phyloP scores from a whole-genome alignment of 2,888 invertebrate genomes.

The Piscicola geometra region DNA sequence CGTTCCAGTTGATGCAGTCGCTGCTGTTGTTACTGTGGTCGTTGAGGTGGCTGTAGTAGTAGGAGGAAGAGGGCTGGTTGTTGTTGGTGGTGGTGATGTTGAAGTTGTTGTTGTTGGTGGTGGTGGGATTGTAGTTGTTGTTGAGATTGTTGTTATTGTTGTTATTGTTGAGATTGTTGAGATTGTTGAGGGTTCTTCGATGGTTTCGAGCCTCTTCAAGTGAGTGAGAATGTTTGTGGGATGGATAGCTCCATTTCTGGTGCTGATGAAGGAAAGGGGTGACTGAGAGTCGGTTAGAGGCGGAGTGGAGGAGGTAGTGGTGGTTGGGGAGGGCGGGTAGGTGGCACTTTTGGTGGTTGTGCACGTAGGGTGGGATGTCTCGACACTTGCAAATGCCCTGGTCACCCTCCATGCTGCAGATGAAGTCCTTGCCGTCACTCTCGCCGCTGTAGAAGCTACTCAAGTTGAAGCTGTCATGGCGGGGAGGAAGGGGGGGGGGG shows the following conservation, averaged over 20 bases:
- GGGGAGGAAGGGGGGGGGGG: too few species aligned
- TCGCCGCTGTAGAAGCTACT: slow-evolving; percentile 37
- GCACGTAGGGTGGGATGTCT: slow-evolving; percentile 60
- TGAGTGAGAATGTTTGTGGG: neutral
- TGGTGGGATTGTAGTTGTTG: neutral
- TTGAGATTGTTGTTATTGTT: neutral
- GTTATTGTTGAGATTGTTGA: too few species aligned
- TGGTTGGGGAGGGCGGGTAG: slow-evolving; percentile 65
- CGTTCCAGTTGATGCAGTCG: slow-evolving; percentile 5
- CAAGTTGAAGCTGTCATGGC: slow-evolving; percentile 36
- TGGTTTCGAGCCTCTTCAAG: too few species aligned
- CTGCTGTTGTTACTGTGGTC: slow-evolving; percentile 11
- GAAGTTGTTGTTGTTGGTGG: neutral
- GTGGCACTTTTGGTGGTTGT: slow-evolving; percentile 72
- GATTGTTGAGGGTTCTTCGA: too few species aligned
- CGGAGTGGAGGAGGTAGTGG: slow-evolving; percentile 57
- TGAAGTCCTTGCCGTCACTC: slow-evolving; percentile 68
- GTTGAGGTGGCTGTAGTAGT: neutral
- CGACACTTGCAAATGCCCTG: slow-evolving; percentile 78
- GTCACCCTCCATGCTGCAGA: slow-evolving; percentile 86
- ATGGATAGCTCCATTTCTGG: neutral
- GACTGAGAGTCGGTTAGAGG: slow-evolving; percentile 48
- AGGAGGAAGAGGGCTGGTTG: neutral
- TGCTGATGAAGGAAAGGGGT: neutral
- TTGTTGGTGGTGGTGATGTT: slow-evolving; percentile 2